A percentile compares a stretch with the other conserved stretches of the same genome.
These are phyloP conservation scores for Lophura nycthemera DNA, from an alignment of 2,113 vertebrate genomes.

Conservation along the genomic window DNA sequence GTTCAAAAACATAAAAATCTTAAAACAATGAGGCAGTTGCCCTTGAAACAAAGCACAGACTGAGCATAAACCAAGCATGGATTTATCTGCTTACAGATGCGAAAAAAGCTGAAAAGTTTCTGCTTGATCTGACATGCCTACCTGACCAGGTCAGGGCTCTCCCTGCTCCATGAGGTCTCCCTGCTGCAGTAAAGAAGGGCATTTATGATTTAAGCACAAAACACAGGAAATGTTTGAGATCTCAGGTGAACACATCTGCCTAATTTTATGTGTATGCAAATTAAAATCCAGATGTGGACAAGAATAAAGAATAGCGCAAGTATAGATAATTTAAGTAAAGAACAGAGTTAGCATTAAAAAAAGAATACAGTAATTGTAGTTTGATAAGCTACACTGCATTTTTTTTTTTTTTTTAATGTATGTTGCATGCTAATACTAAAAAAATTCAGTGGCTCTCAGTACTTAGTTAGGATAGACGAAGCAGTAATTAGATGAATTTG, in stretches of 20 bases:
- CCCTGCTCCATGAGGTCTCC: not conserved
- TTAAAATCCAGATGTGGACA: not conserved
- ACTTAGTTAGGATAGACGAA: not conserved
- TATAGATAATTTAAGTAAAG: not conserved
- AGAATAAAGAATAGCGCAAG: not conserved
- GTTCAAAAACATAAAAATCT: not conserved
- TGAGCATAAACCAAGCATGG: not conserved
- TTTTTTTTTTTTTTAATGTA: not conserved
- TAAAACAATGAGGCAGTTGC: not conserved
- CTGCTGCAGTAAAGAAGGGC: not conserved
- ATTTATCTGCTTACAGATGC: not conserved
- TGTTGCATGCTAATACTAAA: not conserved
- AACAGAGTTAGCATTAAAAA: not conserved
- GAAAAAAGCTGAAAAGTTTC: not conserved
- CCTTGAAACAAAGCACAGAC: not conserved
- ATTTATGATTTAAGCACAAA: not conserved
- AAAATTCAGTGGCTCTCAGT: not conserved
- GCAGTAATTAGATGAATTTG: not conserved
- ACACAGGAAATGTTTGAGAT: not conserved
- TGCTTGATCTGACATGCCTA: not conserved
- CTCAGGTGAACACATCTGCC: not conserved
- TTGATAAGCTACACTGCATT: not conserved
- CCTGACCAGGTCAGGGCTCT: not conserved
- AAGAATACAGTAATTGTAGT: not conserved
- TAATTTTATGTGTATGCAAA: not conserved